Percentiles rank a stretch among this genome's conserved stretches.
Conservation (phyloP, 2,113 vertebrate genomes). For the Bostrychus sinensis region DNA sequence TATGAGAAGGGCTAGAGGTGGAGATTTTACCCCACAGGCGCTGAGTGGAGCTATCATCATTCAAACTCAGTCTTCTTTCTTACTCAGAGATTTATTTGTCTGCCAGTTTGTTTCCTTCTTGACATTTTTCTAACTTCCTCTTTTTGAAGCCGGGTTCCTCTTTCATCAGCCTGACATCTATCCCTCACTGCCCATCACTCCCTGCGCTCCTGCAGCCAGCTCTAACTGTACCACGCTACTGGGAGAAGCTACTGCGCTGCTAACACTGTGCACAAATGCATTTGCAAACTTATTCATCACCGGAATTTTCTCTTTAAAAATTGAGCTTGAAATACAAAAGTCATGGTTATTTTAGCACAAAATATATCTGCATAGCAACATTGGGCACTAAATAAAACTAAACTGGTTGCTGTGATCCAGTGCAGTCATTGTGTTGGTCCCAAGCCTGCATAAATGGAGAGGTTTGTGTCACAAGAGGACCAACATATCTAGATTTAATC, state of each 20-base stretch:
- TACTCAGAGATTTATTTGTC: not conserved
- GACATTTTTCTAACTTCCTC: constrained; percentile 20
- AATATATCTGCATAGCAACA: too few relatives aligned
- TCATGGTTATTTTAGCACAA: constrained; percentile 7
- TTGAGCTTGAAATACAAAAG: constrained; percentile 1
- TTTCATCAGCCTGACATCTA: constrained; percentile 46
- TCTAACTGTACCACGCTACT: constrained; percentile 10
- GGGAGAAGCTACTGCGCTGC: constrained; percentile 4
- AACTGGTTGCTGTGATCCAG: too few relatives aligned
- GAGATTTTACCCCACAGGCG: constrained; percentile 58
- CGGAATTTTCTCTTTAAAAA: not conserved
- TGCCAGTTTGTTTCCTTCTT: constrained; percentile 9
- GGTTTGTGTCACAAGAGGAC: too few relatives aligned
- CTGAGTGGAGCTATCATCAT: constrained; percentile 33
- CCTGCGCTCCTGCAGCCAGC: constrained; percentile 10
- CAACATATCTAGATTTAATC: too few relatives aligned
- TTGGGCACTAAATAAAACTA: too few relatives aligned
- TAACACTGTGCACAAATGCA: constrained; percentile 1
- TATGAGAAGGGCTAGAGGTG: constrained; percentile 20
- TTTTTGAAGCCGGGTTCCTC: constrained; percentile 42
- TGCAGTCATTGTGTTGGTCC: too few relatives aligned
- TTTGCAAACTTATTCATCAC: too few relatives aligned
- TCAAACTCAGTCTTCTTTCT: constrained; percentile 11
- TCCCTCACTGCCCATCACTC: constrained; percentile 18
- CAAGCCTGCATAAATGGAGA: too few relatives aligned